Evolutionary conservation across 2,113 vertebrate species (phyloP).

Genomic region (Microcebus ravelobensis): DNA sequence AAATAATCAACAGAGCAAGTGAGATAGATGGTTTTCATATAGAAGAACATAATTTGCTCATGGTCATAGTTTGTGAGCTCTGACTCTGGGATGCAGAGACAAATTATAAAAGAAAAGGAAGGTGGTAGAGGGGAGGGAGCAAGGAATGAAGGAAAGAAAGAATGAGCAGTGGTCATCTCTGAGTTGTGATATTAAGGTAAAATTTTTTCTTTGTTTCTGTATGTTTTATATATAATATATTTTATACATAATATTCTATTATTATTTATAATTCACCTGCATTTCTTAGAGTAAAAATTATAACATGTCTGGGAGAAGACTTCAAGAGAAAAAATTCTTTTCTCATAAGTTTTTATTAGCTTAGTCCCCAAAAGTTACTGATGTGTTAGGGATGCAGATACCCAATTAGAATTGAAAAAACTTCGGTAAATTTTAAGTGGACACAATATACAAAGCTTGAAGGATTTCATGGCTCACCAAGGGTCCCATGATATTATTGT

Average conservation of each 20-base stretch:
- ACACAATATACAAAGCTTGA: not conserved
- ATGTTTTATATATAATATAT: not conserved
- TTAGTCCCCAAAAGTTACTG: not conserved
- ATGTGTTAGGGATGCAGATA: not conserved
- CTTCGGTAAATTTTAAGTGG: not conserved
- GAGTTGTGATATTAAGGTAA: not conserved
- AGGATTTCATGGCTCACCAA: not conserved
- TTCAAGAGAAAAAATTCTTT: not conserved
- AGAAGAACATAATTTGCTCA: not conserved
- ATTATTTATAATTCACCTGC: not conserved
- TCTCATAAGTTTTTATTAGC: not conserved
- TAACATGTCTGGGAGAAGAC: not conserved
- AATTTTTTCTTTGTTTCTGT: not conserved
- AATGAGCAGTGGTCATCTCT: not conserved
- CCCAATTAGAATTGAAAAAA: not conserved
- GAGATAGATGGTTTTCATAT: not conserved
- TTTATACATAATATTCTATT: not conserved
- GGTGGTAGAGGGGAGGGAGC: too few species aligned
- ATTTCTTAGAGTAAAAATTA: not conserved
- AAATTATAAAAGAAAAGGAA: not conserved
- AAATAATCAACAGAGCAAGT: too few species aligned
- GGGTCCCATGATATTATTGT: too few species aligned
- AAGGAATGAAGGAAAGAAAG: not conserved
- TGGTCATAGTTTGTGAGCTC: not conserved
- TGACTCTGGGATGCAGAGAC: not conserved